Percentiles rank a stretch among this genome's conserved stretches.
These are phyloP conservation scores for Poecile montanus DNA, from an alignment of 2,797 vertebrate species.

Conservation along the genomic window DNA sequence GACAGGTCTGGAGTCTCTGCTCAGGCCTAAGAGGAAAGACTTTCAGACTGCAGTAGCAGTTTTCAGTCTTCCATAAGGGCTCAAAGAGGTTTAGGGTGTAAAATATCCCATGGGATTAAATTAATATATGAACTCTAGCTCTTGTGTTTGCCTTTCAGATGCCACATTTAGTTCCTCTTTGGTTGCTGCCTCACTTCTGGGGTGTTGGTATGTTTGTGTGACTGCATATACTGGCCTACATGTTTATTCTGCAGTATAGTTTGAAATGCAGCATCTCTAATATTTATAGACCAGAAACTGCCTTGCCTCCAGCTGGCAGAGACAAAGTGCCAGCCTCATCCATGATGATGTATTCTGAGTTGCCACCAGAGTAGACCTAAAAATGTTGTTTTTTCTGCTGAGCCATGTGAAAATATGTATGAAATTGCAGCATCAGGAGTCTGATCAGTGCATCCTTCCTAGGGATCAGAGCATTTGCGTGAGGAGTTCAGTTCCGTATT, in stretches of 20 bases:
- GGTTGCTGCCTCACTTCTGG: background rate
- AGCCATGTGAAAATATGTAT: background rate
- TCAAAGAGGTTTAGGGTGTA: background rate
- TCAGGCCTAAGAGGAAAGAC: background rate
- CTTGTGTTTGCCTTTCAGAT: background rate
- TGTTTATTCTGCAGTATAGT: constrained; percentile 3
- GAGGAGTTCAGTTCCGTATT: background rate
- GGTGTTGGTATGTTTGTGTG: background rate
- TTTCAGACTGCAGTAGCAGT: background rate
- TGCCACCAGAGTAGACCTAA: background rate
- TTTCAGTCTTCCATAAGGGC: background rate
- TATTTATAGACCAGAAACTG: background rate
- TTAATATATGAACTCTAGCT: background rate
- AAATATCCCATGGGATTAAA: constrained; percentile 8
- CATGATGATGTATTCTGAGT: background rate
- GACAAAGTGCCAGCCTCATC: background rate
- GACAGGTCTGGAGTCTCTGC: background rate
- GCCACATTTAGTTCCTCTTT: background rate
- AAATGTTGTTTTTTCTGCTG: background rate
- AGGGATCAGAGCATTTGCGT: background rate
- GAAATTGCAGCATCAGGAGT: background rate
- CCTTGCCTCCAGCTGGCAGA: background rate
- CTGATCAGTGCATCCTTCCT: background rate
- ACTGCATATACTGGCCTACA: background rate
- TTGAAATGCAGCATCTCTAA: background rate